These are phyloP conservation scores for Peribatodes rhomboidaria DNA, from an alignment of 2,888 invertebrate genomes.

Conservation along the genomic window DNA sequence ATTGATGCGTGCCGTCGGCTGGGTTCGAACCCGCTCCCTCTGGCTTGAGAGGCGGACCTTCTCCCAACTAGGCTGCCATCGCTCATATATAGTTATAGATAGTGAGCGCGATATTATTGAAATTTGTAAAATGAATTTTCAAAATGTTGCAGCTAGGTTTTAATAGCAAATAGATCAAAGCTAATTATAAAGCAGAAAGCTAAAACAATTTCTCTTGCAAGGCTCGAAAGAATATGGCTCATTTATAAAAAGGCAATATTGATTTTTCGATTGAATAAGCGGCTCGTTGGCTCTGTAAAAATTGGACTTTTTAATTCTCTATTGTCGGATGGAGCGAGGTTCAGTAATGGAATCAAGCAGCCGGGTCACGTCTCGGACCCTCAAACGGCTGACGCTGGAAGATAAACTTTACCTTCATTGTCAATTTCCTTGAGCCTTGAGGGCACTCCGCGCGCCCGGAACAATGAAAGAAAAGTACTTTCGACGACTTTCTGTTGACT, in stretches of 20 bases:
- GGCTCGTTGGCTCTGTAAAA: conserved; percentile 71
- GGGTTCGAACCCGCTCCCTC: too few species aligned
- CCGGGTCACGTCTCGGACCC: conserved; percentile 79
- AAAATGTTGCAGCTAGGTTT: background rate
- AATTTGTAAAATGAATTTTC: too few species aligned
- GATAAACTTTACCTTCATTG: conserved; percentile 85
- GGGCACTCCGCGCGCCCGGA: conserved; percentile 73
- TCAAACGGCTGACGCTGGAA: conserved; percentile 80
- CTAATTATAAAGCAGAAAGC: conserved; percentile 30
- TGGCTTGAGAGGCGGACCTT: too few species aligned
- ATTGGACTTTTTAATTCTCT: conserved; percentile 78
- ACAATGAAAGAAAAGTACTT: conserved; percentile 82
- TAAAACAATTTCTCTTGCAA: conserved; percentile 40
- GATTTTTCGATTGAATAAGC: conserved; percentile 75
- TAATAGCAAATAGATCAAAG: conserved; percentile 10
- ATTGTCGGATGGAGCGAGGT: conserved; percentile 64
- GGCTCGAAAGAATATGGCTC: conserved; percentile 53
- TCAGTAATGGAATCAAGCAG: conserved; percentile 75
- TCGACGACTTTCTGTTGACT: conserved; percentile 74
- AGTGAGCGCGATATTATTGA: too few species aligned
- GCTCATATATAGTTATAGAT: too few species aligned
- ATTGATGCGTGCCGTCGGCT: too few species aligned
- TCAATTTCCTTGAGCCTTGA: conserved; percentile 81
- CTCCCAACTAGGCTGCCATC: too few species aligned
- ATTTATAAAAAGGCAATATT: conserved; percentile 62